Evolutionary conservation across 92 coral and sea anemone genomes (phyloP), one percentile per base, ranked within the genome.

Genomic region (Pocillopora meandrina): DNA sequence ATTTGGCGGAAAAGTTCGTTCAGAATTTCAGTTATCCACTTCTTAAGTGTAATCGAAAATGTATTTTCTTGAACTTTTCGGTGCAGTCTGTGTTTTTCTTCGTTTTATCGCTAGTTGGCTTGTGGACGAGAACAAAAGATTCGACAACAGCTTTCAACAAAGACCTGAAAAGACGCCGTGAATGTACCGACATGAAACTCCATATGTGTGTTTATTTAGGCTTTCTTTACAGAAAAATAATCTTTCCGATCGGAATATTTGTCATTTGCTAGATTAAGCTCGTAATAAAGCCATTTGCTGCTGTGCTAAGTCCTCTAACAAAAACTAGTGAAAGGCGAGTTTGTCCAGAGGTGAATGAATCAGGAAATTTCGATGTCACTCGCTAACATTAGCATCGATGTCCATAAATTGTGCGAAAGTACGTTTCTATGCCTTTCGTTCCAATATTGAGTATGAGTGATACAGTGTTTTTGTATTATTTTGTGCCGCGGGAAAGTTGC

Each of bases 241-340:
- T 72, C 77, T 72, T 82, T 82, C 79, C 86, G 71, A 76, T 82
- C 61, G 36, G 31, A 60, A 35, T 82, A 72, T 71, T 71, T 23
- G 70, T 65, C 9, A 16, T 21, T 7, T 36, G 33, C 11, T 14
- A 57, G 66, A 15, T 71, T 69, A 56, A 65, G 14, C 62, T 21
- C 23, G 19, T 56, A 52, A 21, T 61, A 36, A 74, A 81, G 77
- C 77, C 21, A 36, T 70, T 70, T 42, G 67, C 42, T 49, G 77
- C 85, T 33, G 52, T 59, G 77, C 68, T 70, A 70, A 81, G 72
- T 71, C 69, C 58, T 23, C 14, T 77, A 71, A 81, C 76, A 71
- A 81, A 42, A 81, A 52, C 74, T 52, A 13, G 17, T 4, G 49
- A 71, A 69, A 72, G 49, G 42, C 71, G 42, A 72, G 56, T 35